These are phyloP conservation scores for Mythimna lalbum DNA, from an alignment of 2,888 invertebrate species.

Conservation along the genomic window DNA sequence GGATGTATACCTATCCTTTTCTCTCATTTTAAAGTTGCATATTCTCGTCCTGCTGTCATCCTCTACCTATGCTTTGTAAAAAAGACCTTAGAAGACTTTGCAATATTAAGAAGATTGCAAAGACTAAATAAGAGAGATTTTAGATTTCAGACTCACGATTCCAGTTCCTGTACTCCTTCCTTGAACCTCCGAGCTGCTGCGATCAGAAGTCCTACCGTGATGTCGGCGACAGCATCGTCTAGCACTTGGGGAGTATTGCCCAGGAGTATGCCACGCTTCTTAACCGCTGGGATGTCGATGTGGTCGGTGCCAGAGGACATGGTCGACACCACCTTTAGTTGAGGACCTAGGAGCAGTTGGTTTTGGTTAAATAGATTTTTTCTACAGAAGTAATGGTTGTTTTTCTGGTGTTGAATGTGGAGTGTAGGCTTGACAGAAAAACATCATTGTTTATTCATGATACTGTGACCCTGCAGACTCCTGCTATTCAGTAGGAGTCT, in stretches of 20 bases:
- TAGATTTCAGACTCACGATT: conserved; percentile 82
- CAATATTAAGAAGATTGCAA: not conserved
- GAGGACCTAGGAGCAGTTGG: conserved; percentile 86
- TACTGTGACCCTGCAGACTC: not conserved
- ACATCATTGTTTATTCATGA: not conserved
- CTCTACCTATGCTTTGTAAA: no score
- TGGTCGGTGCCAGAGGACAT: conserved; percentile 97
- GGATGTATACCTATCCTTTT: no score
- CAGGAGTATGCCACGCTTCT: conserved; percentile 93
- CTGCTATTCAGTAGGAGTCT: no score
- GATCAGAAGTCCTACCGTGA: conserved; percentile 94
- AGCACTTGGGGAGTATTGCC: conserved; percentile 95
- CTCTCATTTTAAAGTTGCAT: no score
- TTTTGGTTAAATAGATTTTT: not conserved
- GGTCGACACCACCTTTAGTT: conserved; percentile 94
- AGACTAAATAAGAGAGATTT: no score
- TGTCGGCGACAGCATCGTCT: conserved; percentile 95
- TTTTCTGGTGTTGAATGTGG: not conserved
- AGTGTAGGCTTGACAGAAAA: not conserved
- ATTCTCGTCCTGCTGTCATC: no score
- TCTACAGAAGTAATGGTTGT: not conserved
- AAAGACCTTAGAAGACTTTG: not conserved
- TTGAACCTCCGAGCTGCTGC: conserved; percentile 94
- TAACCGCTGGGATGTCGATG: conserved; percentile 93
- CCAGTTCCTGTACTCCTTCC: conserved; percentile 93